These are phyloP conservation scores for Atrichornis clamosus DNA, from an alignment of 2,113 vertebrate species.

Conservation along the genomic window DNA sequence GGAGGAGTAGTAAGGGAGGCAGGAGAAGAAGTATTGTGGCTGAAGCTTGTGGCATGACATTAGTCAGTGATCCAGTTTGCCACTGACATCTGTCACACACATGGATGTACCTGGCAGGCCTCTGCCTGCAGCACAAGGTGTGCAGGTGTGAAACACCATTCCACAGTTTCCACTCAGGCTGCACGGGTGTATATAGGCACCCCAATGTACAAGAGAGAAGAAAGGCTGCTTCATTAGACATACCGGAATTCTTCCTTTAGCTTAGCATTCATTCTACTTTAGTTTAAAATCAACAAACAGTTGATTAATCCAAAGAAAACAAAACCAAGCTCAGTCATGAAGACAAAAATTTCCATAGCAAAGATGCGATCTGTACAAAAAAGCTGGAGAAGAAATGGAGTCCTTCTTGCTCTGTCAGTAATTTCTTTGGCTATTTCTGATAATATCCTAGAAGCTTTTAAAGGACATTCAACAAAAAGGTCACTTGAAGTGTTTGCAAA, in stretches of 20 bases:
- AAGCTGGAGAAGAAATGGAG: not conserved
- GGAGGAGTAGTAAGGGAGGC: not conserved
- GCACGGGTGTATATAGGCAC: fast-evolving
- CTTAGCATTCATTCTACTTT: not conserved
- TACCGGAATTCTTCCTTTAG: not conserved
- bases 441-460: constrained; percentile 51
- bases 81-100: no score
- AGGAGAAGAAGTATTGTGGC: not conserved
- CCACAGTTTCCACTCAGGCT: not conserved
- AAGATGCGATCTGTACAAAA: not conserved
- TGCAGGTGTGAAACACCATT: not conserved
- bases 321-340: not conserved
- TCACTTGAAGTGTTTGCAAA: constrained; percentile 70
- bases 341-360: not conserved
- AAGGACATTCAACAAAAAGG: constrained; percentile 72
- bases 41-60: fast-evolving
- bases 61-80: not conserved
- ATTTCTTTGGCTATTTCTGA: constrained; percentile 27
- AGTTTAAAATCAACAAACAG: not conserved
- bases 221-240: not conserved
- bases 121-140: not conserved
- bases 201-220: fast-evolving
- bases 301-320: not conserved
- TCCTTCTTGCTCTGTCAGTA: not conserved
- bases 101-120: fast-evolving